Evolutionary conservation across 1,140 invertebrate species (phyloP).

Genomic region (Subanguina moxae): DNA sequence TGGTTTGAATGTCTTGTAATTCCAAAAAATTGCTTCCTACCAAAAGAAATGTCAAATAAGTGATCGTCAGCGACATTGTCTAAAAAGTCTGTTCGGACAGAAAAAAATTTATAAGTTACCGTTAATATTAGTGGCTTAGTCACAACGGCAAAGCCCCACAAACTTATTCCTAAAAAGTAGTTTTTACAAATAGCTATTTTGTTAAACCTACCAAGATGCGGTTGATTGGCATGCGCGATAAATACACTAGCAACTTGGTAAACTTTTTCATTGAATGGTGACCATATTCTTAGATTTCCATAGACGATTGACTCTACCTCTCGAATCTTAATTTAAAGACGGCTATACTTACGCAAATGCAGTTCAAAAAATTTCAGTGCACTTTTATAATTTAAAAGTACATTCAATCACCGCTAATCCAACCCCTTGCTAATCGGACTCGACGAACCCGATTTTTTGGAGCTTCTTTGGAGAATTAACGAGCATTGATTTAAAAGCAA

Average conservation of each 20-base stretch:
- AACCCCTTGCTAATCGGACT: too few species aligned
- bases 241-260: conserved; percentile 27
- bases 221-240: conserved; percentile 36
- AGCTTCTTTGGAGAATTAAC: too few species aligned
- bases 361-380: too few species aligned
- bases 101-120: conserved; percentile 13
- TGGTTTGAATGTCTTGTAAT: too few species aligned
- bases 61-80: conserved; percentile 37
- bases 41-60: conserved; percentile 33
- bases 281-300: conserved; percentile 36
- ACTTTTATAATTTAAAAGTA: too few species aligned
- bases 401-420: too few species aligned
- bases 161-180: conserved; percentile 33
- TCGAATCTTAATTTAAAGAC: conserved; percentile 39
- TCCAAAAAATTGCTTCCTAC: too few species aligned
- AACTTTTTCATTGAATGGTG: conserved; percentile 27
- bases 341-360: too few species aligned
- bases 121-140: conserved; percentile 41
- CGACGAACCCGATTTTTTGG: too few species aligned
- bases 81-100: not conserved
- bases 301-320: conserved; percentile 39
- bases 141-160: conserved; percentile 43
- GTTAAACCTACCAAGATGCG: conserved; percentile 11
- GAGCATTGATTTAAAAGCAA: too few species aligned
- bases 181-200: too few species aligned